Base-by-base conservation (phyloP, 2,888 invertebrate species). In the Stramonita haemastoma region DNA sequence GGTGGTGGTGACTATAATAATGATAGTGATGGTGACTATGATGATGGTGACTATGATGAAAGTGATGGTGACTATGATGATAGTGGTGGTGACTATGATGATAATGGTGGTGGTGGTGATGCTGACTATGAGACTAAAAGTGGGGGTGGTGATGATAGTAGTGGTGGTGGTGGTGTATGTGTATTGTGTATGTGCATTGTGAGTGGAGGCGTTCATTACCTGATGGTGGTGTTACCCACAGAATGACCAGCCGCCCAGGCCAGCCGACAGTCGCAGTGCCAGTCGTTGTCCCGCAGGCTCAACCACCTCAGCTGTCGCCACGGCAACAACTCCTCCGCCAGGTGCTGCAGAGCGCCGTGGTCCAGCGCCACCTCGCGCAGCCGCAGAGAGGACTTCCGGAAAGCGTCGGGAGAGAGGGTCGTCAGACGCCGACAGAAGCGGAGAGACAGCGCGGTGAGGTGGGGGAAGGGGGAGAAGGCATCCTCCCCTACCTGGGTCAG, bases 231-330 rank as follows among this genome's bases (percentile, higher is more conserved):
- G 77, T 87, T 90, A 32, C 77, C 84, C 57, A 60, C 26, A 26
- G 73, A 56, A 32, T 56, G 66, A 8, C 84, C 77, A 11, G 77
- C 77, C 34, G 87, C 73, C 91, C 91, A 91, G 29, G 32, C 73
- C 56, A 91, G 73, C 29, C 70, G 81, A 56, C 91, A 91, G 86
- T 91, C 90, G 84, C 91, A 91, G 66, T 36, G 77, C 91, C 91
- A 91, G 81, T 70, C 89, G 89, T 91, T 91, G 29, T 60, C 87
- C 13, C 87, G 60, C 77, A 90, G 86, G 5, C 85, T 87, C 81
- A 91, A 57, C n/a, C 56, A 26, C 19, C 70, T 46, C 26, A 91
- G 87, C 19, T 70, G 32, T 56, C 73, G 32, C 91, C 90, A 91
- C 6, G 91, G 90, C 46, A 91, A 70, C 77, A 90, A 79, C 19